Evolutionary conservation across 2,113 vertebrate species (phyloP), one percentile per base, ranked within the genome.

Genomic region (Ciconia boyciana): DNA sequence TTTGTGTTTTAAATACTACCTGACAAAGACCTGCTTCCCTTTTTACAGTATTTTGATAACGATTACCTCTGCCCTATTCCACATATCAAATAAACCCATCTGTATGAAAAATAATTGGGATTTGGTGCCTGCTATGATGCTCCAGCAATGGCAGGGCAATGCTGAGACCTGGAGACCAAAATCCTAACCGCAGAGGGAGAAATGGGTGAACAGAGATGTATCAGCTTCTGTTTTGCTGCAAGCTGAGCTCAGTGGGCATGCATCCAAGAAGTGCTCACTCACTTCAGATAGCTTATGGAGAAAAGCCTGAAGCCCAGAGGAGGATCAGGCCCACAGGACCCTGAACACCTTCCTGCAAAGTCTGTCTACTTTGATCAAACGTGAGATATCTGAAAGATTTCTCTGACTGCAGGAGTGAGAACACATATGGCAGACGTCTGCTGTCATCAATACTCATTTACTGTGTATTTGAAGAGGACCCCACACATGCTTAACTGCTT

Each of bases 161-260:
- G 26, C 43, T 32, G 31, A 87, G 66, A 61, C 29, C 46, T 17
- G 34, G 20, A 55, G 26, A 26, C 24, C 61, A n/a, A 44, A 58
- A 31, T 7, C 12, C 39, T 4, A 25, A 26, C 3, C 0, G 0
- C 13, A 14, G 26, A 1, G 28, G 44, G 28, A 65, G 36, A 34
- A 34, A 19, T 0, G 11, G 31, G 39, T 4, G 72, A 61, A 77
- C 64, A 86, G 64, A 44, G 70, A 66, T 1, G 24, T 41, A 41
- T 3, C 87, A 81, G 39, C n/a, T 44, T 4, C 20, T 62, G 65
- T 69, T 54, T 16, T 15, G 11, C 55, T 69, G 60, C 26, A 15
- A 29, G 87, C 46, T 36, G 62, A 91, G 84, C 61, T 29, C 28
- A 5, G 64, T 1, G 16, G 36, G 32, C 61, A 32, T 0, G 2